Conservation (phyloP, 2,888 invertebrate species). For the Drosophila kanekoi region DNA sequence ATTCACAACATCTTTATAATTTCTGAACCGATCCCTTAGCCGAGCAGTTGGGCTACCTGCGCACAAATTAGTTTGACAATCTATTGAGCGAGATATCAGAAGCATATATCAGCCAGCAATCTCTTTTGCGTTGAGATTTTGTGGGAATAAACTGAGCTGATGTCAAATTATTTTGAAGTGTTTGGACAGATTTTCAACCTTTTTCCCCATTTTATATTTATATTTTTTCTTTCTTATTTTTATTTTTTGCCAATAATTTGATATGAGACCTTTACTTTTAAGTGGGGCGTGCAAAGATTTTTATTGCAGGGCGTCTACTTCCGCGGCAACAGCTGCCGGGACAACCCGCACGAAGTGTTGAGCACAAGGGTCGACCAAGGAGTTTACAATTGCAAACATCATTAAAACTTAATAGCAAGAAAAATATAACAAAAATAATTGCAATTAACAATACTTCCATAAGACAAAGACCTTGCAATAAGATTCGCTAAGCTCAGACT, state of each 20-base stretch:
- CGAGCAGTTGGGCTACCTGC: conserved; percentile 60
- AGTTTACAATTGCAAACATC: not conserved
- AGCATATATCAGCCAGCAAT: conserved; percentile 37
- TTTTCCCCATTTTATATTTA: conserved; percentile 2
- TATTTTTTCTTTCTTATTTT: not conserved
- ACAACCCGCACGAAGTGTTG: not conserved
- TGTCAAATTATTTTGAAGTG: conserved; percentile 85
- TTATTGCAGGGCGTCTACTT: conserved; percentile 74
- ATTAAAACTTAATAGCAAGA: not conserved
- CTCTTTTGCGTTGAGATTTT: conserved; percentile 55
- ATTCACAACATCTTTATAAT: conserved; percentile 69
- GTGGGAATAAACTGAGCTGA: conserved; percentile 81
- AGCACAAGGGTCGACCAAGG: conserved; percentile 6
- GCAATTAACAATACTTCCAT: no score
- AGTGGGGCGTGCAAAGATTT: conserved; percentile 36
- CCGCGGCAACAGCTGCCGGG: conserved; percentile 70
- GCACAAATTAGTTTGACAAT: conserved; percentile 78
- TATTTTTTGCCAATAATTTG: conserved; percentile 69
- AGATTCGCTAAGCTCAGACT: no score
- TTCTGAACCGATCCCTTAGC: conserved; percentile 21
- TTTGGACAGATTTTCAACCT: conserved; percentile 82
- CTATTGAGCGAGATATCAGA: conserved; percentile 49
- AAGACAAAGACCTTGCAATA: no score
- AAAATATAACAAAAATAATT: not conserved
- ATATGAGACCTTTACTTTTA: conserved; percentile 52